Conservation (phyloP, 1,140 invertebrate genomes). For the Ips nitidus region DNA sequence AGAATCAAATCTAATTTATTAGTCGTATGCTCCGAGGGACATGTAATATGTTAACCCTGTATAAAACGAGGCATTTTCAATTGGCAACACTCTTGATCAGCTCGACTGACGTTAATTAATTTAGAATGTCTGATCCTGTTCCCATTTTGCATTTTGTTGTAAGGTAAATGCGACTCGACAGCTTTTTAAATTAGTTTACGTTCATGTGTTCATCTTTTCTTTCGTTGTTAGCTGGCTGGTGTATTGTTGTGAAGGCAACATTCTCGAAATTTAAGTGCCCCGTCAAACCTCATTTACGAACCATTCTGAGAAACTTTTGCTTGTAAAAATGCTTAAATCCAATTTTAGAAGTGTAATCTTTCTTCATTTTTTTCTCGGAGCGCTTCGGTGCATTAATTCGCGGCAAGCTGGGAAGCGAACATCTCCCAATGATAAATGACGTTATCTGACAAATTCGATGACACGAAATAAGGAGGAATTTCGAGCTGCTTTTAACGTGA, state of each 20-base stretch:
- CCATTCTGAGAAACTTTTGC: background rate
- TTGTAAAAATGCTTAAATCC: slow-evolving; percentile 14
- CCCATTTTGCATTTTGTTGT: slow-evolving; percentile 1
- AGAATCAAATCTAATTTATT: background rate
- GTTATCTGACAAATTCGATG: slow-evolving; percentile 33
- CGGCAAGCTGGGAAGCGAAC: slow-evolving; percentile 18
- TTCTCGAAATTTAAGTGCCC: too few relatives aligned
- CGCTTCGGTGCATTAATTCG: slow-evolving; percentile 29
- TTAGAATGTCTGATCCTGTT: background rate
- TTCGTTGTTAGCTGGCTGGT: background rate
- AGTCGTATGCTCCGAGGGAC: background rate
- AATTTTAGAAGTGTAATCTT: slow-evolving; percentile 31
- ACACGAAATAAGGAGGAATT: slow-evolving; percentile 34
- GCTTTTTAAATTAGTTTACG: too few relatives aligned
- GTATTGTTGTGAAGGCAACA: too few relatives aligned
- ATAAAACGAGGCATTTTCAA: background rate
- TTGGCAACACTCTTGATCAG: background rate
- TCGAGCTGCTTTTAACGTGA: slow-evolving; percentile 15
- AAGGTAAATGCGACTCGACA: background rate
- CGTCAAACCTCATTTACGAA: background rate
- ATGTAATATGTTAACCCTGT: background rate
- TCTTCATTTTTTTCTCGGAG: slow-evolving; percentile 26
- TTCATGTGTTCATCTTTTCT: background rate
- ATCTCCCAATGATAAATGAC: slow-evolving; percentile 31
- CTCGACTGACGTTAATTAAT: background rate